These are phyloP conservation scores for Polymixis lichenea DNA, from an alignment of 2,888 invertebrate genomes.

Conservation along the genomic window DNA sequence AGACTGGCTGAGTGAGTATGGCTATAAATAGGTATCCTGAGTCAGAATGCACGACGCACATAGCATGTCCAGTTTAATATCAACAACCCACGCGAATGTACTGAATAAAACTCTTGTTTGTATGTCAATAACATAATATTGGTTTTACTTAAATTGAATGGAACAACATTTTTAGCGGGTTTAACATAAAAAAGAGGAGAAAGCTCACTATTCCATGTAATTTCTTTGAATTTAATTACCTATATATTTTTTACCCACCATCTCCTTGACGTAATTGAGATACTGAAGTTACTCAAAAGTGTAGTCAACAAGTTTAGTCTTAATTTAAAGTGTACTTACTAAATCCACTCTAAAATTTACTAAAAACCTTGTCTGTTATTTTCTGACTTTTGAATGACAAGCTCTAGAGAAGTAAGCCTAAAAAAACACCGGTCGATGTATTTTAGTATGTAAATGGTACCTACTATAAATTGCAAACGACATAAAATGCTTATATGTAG, in stretches of 20 bases:
- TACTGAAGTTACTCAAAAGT: too few relatives aligned
- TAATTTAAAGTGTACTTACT: too few relatives aligned
- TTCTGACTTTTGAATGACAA: too few relatives aligned
- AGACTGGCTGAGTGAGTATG: not conserved
- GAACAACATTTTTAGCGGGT: not conserved
- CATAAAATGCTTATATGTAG: not conserved
- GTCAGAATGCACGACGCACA: conserved; percentile 26
- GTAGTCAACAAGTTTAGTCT: too few relatives aligned
- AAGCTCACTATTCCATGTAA: not conserved
- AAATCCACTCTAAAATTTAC: too few relatives aligned
- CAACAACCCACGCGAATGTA: conserved; percentile 14
- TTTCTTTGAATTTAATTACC: not conserved
- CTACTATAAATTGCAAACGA: not conserved
- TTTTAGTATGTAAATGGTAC: not conserved
- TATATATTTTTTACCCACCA: not conserved
- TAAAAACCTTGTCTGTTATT: too few relatives aligned
- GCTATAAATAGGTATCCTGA: conserved; percentile 27
- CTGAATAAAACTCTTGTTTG: not conserved
- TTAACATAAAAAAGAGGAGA: not conserved
- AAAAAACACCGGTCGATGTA: not conserved
- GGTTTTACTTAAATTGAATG: not conserved
- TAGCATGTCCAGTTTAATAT: conserved; percentile 26
- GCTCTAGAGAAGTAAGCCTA: too few relatives aligned
- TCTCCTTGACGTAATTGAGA: not conserved
- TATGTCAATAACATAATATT: not conserved